A percentile compares a stretch with the other conserved stretches of the same genome.
phyloP scores from a whole-genome alignment of 35 echinoderm and acorn worm species.

The Anneissia japonica region DNA sequence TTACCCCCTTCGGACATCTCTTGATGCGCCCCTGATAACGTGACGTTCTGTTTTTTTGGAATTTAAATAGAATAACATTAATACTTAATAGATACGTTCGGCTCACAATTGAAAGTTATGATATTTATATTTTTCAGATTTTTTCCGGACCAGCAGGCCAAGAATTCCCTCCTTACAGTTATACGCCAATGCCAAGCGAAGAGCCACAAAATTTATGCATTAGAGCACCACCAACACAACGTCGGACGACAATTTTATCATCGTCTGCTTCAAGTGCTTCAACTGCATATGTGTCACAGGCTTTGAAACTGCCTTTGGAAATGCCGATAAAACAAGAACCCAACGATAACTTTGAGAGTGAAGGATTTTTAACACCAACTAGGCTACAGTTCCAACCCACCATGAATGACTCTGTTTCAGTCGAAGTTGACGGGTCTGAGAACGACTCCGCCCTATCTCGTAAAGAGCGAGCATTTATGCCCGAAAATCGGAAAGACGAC shows the following conservation, averaged over 20 bases:
- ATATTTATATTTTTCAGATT: neutral
- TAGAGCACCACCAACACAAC: neutral
- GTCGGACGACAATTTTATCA: neutral
- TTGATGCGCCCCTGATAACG: no score
- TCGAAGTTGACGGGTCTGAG: neutral
- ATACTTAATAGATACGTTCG: no score
- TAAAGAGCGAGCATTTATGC: constrained; percentile 72
- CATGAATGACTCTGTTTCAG: neutral
- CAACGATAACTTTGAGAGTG: neutral
- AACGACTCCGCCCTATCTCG: neutral
- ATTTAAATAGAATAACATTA: no score
- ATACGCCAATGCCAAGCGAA: neutral
- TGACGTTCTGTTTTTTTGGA: no score
- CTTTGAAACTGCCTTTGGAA: neutral
- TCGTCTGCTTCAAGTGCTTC: neutral
- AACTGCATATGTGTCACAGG: neutral
- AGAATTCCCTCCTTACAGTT: neutral
- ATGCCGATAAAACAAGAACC: neutral
- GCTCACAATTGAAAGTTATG: neutral
- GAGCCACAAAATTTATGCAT: neutral
- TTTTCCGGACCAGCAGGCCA: neutral
- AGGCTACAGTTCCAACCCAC: neutral
- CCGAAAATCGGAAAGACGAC: constrained; percentile 58
- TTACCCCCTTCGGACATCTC: no score
- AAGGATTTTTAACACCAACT: neutral